Conservation (phyloP, 2,113 vertebrate genomes). For the Neogale vison region DNA sequence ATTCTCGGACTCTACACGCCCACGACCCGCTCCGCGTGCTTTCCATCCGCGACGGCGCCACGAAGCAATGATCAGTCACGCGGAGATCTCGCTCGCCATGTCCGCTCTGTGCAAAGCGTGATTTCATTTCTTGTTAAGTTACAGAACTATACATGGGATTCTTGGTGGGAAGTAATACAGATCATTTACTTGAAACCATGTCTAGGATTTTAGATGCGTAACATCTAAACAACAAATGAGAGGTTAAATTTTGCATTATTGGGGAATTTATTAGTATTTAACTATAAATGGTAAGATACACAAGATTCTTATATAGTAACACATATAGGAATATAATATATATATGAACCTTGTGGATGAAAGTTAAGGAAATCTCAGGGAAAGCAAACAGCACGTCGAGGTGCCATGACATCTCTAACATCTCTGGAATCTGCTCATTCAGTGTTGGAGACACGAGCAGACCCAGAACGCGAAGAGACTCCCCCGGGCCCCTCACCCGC, state of each 20-base stretch:
- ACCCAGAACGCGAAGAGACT: no score
- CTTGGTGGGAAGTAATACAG: background rate
- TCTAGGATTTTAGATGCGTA: background rate
- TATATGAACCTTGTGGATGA: background rate
- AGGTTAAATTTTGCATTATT: background rate
- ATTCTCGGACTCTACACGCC: slow-evolving; percentile 18
- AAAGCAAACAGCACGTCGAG: background rate
- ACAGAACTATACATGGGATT: background rate
- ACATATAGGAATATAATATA: background rate
- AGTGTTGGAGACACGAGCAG: background rate
- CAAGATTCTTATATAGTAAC: background rate
- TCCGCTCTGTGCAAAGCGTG: background rate
- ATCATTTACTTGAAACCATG: background rate
- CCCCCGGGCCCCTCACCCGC: no score
- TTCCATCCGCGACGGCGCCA: background rate
- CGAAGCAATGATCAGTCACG: background rate
- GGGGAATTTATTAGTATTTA: background rate
- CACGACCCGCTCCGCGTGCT: fast-evolving
- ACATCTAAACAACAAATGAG: background rate
- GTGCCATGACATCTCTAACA: background rate
- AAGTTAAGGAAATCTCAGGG: background rate
- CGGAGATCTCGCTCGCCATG: background rate
- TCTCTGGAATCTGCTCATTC: background rate
- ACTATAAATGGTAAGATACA: background rate
- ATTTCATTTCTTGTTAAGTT: background rate